These are phyloP conservation scores for Petrophora chlorosata DNA, from an alignment of 2,888 invertebrate genomes.

Conservation along the genomic window DNA sequence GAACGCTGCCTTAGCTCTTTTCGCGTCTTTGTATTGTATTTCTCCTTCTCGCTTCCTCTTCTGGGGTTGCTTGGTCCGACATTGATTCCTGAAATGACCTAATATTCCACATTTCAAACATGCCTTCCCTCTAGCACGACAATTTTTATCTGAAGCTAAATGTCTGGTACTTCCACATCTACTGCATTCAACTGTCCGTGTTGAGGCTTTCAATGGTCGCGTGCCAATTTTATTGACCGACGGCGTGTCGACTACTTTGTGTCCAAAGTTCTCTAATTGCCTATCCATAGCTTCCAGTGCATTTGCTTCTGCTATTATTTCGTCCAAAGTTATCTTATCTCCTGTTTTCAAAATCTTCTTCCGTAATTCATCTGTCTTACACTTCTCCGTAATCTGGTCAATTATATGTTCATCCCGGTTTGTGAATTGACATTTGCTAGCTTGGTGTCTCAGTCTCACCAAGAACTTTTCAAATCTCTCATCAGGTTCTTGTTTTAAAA, in stretches of 20 bases:
- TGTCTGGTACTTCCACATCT: too few relatives aligned
- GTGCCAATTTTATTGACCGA: neutral
- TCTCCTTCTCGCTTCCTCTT: too few relatives aligned
- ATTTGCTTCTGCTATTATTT: neutral
- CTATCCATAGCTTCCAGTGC: neutral
- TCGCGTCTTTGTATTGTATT: too few relatives aligned
- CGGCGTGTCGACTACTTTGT: neutral
- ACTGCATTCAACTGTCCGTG: too few relatives aligned
- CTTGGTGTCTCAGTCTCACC: neutral
- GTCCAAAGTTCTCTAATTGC: neutral
- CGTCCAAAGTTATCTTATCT: neutral
- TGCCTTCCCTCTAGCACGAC: too few relatives aligned
- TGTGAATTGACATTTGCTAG: neutral
- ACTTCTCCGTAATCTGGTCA: neutral
- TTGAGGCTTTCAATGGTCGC: too few relatives aligned
- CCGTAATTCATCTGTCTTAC: neutral
- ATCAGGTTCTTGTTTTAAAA: neutral
- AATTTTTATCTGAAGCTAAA: too few relatives aligned
- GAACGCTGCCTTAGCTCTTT: too few relatives aligned
- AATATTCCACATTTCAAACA: too few relatives aligned
- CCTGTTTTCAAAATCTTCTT: neutral
- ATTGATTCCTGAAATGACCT: too few relatives aligned
- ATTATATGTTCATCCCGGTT: neutral
- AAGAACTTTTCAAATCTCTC: neutral
- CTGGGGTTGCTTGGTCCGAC: too few relatives aligned